phyloP scores from a whole-genome alignment of 2,113 vertebrate genomes.

The Catagonus wagneri region DNA sequence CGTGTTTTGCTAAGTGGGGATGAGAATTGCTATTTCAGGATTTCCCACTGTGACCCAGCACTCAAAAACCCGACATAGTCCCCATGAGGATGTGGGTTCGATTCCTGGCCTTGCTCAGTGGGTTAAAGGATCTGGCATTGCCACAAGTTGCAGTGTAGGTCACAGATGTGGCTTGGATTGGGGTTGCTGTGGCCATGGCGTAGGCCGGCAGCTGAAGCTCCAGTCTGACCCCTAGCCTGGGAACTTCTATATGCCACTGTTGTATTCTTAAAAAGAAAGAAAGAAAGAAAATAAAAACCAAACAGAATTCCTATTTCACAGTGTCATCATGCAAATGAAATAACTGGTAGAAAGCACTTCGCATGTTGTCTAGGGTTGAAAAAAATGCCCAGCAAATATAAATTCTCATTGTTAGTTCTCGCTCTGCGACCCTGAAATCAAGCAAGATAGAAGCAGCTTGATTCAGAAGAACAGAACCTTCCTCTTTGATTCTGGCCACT shows the following conservation, averaged over 20 bases:
- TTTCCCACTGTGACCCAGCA: neutral
- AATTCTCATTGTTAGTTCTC: neutral
- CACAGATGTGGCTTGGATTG: no score
- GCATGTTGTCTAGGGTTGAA: neutral
- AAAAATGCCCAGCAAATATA: neutral
- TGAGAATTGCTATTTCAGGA: neutral
- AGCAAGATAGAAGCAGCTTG: neutral
- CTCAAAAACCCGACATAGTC: no score
- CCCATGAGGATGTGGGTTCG: no score
- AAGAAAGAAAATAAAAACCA: no score
- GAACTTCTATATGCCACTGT: no score
- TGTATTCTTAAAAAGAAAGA: neutral
- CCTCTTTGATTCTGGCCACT: neutral
- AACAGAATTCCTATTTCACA: neutral
- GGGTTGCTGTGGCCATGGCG: no score
- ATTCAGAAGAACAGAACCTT: slow-evolving; percentile 23
- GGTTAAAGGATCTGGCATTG: no score
- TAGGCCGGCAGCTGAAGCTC: no score
- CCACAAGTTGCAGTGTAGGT: no score
- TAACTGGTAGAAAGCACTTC: neutral
- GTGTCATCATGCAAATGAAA: neutral
- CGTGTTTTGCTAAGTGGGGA: neutral
- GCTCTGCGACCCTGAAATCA: neutral
- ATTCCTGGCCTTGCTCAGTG: no score
- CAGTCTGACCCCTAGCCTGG: no score